phyloP scores from a whole-genome alignment of 2,888 invertebrate species.

The Globia sparganii region DNA sequence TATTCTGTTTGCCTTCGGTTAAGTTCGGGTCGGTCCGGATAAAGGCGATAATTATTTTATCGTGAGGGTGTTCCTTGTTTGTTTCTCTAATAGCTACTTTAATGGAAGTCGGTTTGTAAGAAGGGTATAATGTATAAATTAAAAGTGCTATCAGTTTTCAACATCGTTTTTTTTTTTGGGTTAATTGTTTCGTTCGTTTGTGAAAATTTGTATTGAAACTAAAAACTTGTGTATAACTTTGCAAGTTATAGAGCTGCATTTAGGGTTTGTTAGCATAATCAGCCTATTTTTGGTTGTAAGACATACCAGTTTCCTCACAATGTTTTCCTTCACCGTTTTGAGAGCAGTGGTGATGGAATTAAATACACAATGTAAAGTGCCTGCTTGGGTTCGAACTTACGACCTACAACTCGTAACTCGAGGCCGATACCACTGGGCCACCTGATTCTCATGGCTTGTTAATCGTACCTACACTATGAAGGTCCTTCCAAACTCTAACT shows the following conservation, averaged over 20 bases:
- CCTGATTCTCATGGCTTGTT: not conserved
- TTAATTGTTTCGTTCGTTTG: constrained; percentile 57
- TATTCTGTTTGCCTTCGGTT: constrained; percentile 67
- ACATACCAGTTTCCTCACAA: too few species aligned
- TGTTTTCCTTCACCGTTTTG: too few species aligned
- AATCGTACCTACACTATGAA: not conserved
- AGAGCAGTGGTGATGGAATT: too few species aligned
- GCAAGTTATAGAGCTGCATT: not conserved
- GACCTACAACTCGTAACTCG: too few species aligned
- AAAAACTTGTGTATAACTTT: not conserved
- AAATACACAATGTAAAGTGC: too few species aligned
- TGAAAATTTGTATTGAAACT: constrained; percentile 29
- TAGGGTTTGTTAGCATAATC: not conserved
- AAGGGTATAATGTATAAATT: constrained; percentile 83
- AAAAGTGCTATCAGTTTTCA: constrained; percentile 76
- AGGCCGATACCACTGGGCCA: too few species aligned
- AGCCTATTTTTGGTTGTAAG: too few species aligned
- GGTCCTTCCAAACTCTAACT: not conserved
- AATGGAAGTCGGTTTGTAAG: constrained; percentile 83
- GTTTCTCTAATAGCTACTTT: constrained; percentile 90
- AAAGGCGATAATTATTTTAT: constrained; percentile 90
- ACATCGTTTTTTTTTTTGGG: constrained; percentile 68
- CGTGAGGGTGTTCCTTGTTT: constrained; percentile 87
- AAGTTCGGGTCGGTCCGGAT: constrained; percentile 78
- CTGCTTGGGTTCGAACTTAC: too few species aligned